Conservation (phyloP, 2,888 invertebrate genomes). For the Idaea dimidiata region DNA sequence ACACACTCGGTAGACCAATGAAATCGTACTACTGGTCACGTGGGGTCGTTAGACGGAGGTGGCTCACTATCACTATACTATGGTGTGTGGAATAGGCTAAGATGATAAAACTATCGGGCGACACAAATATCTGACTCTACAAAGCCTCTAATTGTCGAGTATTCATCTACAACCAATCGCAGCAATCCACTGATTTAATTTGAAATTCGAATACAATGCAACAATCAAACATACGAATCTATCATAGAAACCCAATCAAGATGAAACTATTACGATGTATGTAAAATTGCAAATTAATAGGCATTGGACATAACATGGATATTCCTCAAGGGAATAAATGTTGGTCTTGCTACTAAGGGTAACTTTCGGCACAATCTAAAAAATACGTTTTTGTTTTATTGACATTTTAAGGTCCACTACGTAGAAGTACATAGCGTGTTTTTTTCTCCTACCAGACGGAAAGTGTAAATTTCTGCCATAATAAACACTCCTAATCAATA, state of each 20-base stretch:
- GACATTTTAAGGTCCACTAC: no score
- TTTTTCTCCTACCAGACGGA: no score
- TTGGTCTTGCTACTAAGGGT: neutral
- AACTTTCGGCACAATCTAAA: no score
- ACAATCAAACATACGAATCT: neutral
- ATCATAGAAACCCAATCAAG: conserved; percentile 1
- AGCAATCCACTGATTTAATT: neutral
- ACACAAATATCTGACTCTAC: neutral
- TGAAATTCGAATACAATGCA: neutral
- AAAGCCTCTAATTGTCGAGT: neutral
- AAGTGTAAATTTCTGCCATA: no score
- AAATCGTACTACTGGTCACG: no score
- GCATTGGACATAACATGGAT: neutral
- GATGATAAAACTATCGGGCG: neutral
- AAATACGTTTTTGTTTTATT: no score
- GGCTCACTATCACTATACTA: no score
- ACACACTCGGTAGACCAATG: no score
- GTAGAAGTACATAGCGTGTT: no score
- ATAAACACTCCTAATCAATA: no score
- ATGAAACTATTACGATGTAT: conserved; percentile 2
- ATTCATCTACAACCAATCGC: neutral
- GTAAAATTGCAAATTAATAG: conserved; percentile 8
- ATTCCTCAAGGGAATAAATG: neutral
- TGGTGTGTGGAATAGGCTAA: no score
- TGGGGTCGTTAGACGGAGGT: no score